Evolutionary conservation across 2,888 invertebrate genomes (phyloP).

Genomic region (Drosophila phalerata): DNA sequence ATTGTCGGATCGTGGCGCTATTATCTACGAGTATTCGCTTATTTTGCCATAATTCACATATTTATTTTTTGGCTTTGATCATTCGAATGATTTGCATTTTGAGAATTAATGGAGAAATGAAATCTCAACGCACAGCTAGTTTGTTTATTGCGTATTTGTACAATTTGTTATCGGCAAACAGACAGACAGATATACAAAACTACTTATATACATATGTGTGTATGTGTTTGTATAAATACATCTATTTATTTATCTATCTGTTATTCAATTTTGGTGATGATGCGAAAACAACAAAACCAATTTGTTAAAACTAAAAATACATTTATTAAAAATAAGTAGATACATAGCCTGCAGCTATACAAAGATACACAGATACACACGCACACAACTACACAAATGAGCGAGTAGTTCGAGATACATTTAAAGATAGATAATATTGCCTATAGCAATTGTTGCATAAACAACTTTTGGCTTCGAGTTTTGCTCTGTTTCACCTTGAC

Average conservation of each 20-base stretch:
- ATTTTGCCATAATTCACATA: conserved; percentile 37
- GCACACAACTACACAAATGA: conserved; percentile 10
- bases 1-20: neutral
- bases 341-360: conserved; percentile 45
- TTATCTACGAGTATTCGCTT: conserved; percentile 20
- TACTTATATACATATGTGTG: neutral
- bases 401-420: conserved; percentile 33
- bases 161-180: conserved; percentile 47
- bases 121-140: conserved; percentile 36
- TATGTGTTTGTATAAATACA: conserved; percentile 25
- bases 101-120: conserved; percentile 30
- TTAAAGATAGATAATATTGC: conserved; percentile 35
- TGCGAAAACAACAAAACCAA: conserved; percentile 64
- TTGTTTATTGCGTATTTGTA: conserved; percentile 57
- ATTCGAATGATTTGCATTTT: conserved; percentile 61
- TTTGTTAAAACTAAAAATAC: conserved; percentile 67
- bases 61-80: conserved; percentile 46
- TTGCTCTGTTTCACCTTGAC: conserved; percentile 48
- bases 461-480: conserved; percentile 52
- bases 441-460: conserved; percentile 57
- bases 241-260: conserved; percentile 19
- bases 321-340: conserved; percentile 55
- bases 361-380: conserved; percentile 22
- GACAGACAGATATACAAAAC: conserved; percentile 8
- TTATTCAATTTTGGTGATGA: conserved; percentile 57